Evolutionary conservation across 2,888 invertebrate genomes (phyloP).

Genomic region (Incurvaria masculella): DNA sequence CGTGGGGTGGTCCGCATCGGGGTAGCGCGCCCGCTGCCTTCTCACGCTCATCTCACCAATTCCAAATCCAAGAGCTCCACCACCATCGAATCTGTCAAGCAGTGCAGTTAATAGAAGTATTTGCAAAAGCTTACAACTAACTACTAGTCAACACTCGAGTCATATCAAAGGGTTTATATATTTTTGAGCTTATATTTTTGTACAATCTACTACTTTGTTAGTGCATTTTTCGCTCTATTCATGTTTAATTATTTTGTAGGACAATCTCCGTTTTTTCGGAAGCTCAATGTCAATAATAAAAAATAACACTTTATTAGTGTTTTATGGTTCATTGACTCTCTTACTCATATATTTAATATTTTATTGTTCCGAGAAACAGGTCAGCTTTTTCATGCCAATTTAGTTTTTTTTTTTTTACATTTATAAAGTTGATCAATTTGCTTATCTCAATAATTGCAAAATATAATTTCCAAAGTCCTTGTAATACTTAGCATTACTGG

Average conservation of each 20-base stretch:
- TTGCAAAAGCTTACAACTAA: neutral
- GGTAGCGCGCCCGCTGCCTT: constrained; percentile 79
- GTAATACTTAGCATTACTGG: too few species aligned
- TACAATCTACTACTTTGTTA: constrained; percentile 4
- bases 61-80: constrained; percentile 42
- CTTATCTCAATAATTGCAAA: too few species aligned
- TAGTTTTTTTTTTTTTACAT: too few species aligned
- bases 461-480: too few species aligned
- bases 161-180: constrained; percentile 1
- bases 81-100: constrained; percentile 32
- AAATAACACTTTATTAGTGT: constrained; percentile 47
- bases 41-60: constrained; percentile 23
- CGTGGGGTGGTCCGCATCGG: constrained; percentile 88
- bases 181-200: constrained; percentile 2
- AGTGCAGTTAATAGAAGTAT: constrained; percentile 35
- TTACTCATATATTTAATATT: too few species aligned
- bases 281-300: constrained; percentile 32
- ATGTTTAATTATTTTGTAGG: neutral
- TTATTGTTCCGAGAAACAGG: too few species aligned
- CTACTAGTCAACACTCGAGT: constrained; percentile 1
- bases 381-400: too few species aligned
- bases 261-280: neutral
- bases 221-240: neutral
- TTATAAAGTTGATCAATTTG: too few species aligned
- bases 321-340: too few species aligned